Evolutionary conservation across 1,140 invertebrate species (phyloP), one percentile per base, ranked within the genome.

Genomic region (Euwallacea fornicatus): DNA sequence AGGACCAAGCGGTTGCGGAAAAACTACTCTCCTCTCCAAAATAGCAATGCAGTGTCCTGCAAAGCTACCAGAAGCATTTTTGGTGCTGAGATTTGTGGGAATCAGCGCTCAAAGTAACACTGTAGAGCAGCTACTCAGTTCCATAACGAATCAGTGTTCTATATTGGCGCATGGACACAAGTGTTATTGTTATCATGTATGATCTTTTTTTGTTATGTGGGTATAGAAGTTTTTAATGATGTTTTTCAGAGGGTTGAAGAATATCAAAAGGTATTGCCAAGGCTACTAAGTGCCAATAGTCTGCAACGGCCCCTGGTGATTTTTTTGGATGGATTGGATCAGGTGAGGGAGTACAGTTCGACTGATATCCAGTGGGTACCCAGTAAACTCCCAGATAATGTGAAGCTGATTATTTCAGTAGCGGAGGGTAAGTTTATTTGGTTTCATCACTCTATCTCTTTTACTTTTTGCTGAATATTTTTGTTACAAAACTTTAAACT

Each of bases 1-100:
- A 71, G 93, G 93, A 0, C 86, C 88, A 42, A 84, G 87, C 9
- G 93, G 93, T 15, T 90, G 90, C 81, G 93, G 93, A 0, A 94
- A 94, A 82, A 92, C 90, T 2, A 89, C 91, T 6, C 81, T 94
- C 6, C 82, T 93, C 7, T 90, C 91, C 2, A 86, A 91, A 74
- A 86, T 90, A 6, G 87, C 87, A 41, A 86, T 88, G 72, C 86
- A 84, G 73, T 88, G 83, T 79, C 87, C 86, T 77, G 85, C 82
- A 73, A 92, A 90, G 88, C 84, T 88, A 71, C 87, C 88, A 2
- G 88, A 91, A 75, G 83, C 87, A 8, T 83, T 85, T 73, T 75
- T 87, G 2, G 74, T 89, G 9, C 78, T 88, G 50, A 84, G 91
- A 76, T 89, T 88, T 77, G 84, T 88, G 50, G 89, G 89, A 63